These are phyloP conservation scores for Bombylius discolor DNA, from an alignment of 2,888 invertebrate species.

Conservation along the genomic window DNA sequence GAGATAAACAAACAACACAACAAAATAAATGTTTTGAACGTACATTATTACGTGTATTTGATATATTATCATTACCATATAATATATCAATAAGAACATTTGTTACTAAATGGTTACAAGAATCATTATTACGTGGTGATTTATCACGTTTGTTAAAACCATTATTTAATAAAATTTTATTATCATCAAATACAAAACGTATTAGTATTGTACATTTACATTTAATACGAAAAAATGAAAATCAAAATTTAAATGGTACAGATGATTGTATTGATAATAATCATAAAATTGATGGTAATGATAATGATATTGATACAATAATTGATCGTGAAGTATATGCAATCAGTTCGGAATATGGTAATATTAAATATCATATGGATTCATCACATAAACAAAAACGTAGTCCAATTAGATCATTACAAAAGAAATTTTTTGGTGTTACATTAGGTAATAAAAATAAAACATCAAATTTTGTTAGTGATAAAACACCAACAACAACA, in stretches of 20 bases:
- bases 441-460: constrained; percentile 35
- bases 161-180: constrained; percentile 50
- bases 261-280: constrained; percentile 20
- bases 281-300: constrained; percentile 37
- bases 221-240: constrained; percentile 40
- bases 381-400: constrained; percentile 28
- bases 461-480: constrained; percentile 34
- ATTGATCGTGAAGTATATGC: constrained; percentile 54
- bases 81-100: constrained; percentile 38
- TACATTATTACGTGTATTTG: constrained; percentile 53
- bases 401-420: constrained; percentile 33
- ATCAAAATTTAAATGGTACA: constrained; percentile 20
- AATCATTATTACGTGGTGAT: constrained; percentile 61
- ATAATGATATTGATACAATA: constrained; percentile 16
- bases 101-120: constrained; percentile 63
- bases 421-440: constrained; percentile 36
- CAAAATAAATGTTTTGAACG: constrained; percentile 40
- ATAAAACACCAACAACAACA: constrained; percentile 17
- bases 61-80: constrained; percentile 29
- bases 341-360: constrained; percentile 69
- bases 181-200: constrained; percentile 68
- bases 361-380: constrained; percentile 43
- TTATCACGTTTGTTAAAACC: constrained; percentile 66
- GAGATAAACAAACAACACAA: constrained; percentile 48
- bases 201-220: constrained; percentile 64